Evolutionary conservation across 2,797 vertebrate species (phyloP), one percentile per base, ranked within the genome.

Genomic region (Sorex maritimensis): DNA sequence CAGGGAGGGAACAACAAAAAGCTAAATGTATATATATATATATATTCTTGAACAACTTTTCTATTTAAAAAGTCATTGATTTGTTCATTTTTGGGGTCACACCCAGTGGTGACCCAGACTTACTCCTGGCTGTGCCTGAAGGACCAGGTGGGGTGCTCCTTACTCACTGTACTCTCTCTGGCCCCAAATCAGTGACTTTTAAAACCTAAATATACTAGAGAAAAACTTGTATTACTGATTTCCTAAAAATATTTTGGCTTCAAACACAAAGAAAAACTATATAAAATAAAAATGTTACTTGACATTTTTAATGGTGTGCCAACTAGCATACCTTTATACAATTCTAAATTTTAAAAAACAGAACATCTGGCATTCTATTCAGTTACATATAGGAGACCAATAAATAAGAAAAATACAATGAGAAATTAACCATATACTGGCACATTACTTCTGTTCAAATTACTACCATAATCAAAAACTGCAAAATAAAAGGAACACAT

Each of bases 381-480:
- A 93, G 82, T 9, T 26, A 93, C 87, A 95, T 92, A 86, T 58
- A 82, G 69, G 74, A 91, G 81, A 80, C 93, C 83, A 96, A 72
- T 94, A 84, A 15, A 85, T 52, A 38, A 88, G 88, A 88, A 46
- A 94, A 93, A 52, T 92, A 79, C 28, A 88, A 95, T 86, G 93
- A 92, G 89, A 90, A 96, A 58, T 75, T 72, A 96, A 88, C 78
- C 28, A 34, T 69, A 69, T 41, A 90, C 58, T 63, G 90, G 81
- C 2, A 88, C 49, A 79, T 9, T 0, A 26, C 87, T 44, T 94
- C 0, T 0, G 75, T 86, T 79, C 24, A 78, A 90, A 68, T 26
- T 13, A 72, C 15, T 87, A 91, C 28, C 0, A 0, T 80, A 95
- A 97, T 86, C 85, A 73, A 90, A 95, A 96, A 74, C 15, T 17